Conservation (phyloP, 2,888 invertebrate species). For the Athalia circularis region DNA sequence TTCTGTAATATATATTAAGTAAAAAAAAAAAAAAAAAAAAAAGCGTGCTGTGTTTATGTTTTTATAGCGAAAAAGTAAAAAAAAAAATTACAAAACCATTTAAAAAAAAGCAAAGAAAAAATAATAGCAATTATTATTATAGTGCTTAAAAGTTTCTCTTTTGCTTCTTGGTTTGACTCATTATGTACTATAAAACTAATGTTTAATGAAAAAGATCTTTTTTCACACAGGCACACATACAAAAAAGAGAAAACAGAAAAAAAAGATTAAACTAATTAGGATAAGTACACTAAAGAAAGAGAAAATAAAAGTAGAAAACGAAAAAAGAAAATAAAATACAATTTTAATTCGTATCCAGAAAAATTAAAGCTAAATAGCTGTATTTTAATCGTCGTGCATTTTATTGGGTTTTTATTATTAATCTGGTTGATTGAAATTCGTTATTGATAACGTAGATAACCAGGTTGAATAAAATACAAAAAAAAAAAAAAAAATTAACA, state of each 20-base stretch:
- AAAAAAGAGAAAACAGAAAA: neutral
- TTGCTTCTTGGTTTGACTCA: neutral
- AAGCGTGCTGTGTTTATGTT: constrained; percentile 55
- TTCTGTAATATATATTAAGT: constrained; percentile 52
- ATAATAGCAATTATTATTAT: neutral
- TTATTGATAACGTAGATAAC: constrained; percentile 1
- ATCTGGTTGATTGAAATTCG: neutral
- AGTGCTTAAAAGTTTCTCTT: neutral
- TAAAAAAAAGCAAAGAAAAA: neutral
- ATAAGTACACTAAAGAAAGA: too few relatives aligned
- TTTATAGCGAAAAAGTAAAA: constrained; percentile 21
- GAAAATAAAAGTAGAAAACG: neutral
- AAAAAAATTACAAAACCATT: constrained; percentile 2
- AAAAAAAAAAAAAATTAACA: neutral
- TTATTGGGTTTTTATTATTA: neutral
- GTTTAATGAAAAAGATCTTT: neutral
- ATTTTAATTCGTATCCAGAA: constrained; percentile 13
- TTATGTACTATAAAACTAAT: neutral
- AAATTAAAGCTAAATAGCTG: neutral
- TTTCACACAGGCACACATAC: neutral
- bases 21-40: constrained; percentile 12
- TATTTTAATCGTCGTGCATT: constrained; percentile 24
- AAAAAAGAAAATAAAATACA: neutral
- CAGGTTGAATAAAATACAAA: neutral
- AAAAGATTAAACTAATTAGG: neutral